Base-by-base conservation (phyloP, 2,113 vertebrate genomes). In the Microtus montanus region DNA sequence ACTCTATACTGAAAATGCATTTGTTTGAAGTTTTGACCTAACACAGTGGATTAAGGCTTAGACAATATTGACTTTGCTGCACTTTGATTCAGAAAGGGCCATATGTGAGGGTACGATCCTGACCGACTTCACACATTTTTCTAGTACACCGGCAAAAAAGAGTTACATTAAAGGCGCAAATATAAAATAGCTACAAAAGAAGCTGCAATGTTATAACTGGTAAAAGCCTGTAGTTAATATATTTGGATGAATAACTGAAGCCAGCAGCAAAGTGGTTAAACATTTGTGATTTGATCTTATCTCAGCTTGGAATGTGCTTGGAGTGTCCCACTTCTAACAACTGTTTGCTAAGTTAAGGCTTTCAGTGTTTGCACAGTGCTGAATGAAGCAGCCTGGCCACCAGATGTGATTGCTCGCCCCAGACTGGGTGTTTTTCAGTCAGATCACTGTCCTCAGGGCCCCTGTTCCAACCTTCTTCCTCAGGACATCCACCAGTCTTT, bases 391-490 rank as follows among this genome's bases (percentile, higher is more conserved):
- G 99, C 98, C 99, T 99, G 99, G 99, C 98, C 99, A 98, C 99
- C 99, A 99, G 99, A 99, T 99, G 99, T 99, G 99, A 98, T 96
- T 97, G 97, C 98, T 98, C 98, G 98, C 95, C 93, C 98, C 98
- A 98, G 98, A 97, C 98, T 96, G 96, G 96, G 96, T 97, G 98
- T 96, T 97, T 97, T 98, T 97, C 98, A 98, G 97, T 99, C 99
- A 99, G 98, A 99, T 98, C 98, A 99, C 99, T 63, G 99, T 99
- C 94, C 99, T 99, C 96, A 99, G 97, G 93, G 98, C 99, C 97
- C 99, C 99, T 58, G 99, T 98, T 97, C 99, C 99, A 90, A 99
- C 98, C 96, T 99, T 99, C 98, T 99, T 99, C 98, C 99, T 99
- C 97, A 99, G 97, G 91, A 99, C 99, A 0, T 99, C 99, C 94